Evolutionary conservation across 2,888 invertebrate genomes (phyloP), one percentile per base, ranked within the genome.

Genomic region (Mythimna impura): DNA sequence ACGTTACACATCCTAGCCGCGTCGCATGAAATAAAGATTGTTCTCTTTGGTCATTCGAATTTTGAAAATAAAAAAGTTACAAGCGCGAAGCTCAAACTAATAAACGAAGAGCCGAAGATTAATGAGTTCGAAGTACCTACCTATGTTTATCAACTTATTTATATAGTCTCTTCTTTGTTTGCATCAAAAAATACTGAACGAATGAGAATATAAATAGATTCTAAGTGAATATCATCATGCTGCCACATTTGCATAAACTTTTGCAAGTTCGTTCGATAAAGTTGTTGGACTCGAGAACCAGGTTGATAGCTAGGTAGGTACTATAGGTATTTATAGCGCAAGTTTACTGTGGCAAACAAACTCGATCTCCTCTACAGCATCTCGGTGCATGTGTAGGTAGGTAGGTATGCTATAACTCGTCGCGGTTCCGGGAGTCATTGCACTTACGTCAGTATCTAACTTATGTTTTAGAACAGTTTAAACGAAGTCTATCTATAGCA

Each of bases 1-100:
- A 90, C 82, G 90, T 92, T 93, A 91, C 90, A 90, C 91, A 92
- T 93, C 92, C 92, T 90, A 25, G 55, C 72, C 72, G 82, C 73
- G 85, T 80, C 81, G 85, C 82, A 83, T 82, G 80, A 83, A 67
- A 76, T 76, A 82, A 71, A 79, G 75, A 77, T 75, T 78, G 34
- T 66, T 60, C 71, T 75, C 62, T 65, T 62, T 73, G 57, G 57
- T 20, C 66, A 70, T 57, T 54, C n/a, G 30, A 60, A 62, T 61
- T 68, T 67, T 50, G 34, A 73, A 78, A 68, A 81, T 52, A 61
- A 66, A 25, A 22, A 61, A 34, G 10, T 12, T 58, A 12, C 36
- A 9, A 6, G 20, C 62, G n/a, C 47, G n/a, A n/a, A n/a, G n/a
- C n/a, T n/a, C n/a, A n/a, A n/a, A n/a, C n/a, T n/a, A n/a, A n/a